Conservation (phyloP, 1,140 invertebrate species). For the Nephotettix cincticeps region DNA sequence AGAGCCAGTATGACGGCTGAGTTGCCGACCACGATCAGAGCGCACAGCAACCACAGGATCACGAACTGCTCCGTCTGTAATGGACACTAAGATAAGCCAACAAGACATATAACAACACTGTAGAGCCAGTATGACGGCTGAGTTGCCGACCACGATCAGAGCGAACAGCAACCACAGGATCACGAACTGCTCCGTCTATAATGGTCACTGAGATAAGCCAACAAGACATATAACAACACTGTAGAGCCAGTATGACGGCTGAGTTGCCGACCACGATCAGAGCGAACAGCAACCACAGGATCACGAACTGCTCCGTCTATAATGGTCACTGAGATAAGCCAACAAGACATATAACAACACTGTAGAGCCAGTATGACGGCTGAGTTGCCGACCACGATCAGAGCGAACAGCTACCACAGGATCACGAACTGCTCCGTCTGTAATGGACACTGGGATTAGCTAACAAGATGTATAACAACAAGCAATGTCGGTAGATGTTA, state of each 20-base stretch:
- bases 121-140: constrained; percentile 79
- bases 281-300: constrained; percentile 82
- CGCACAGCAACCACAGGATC: constrained; percentile 83
- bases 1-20: constrained; percentile 80
- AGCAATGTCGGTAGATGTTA: no score
- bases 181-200: constrained; percentile 84
- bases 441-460: no score
- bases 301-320: constrained; percentile 84
- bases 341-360: no score
- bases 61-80: constrained; percentile 86
- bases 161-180: constrained; percentile 85
- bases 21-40: constrained; percentile 87
- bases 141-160: constrained; percentile 87
- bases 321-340: no score
- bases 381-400: constrained; percentile 87
- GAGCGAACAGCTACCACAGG: constrained; percentile 79
- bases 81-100: constrained; percentile 44
- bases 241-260: constrained; percentile 78
- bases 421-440: constrained; percentile 88
- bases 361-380: constrained; percentile 84
- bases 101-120: constrained; percentile 26
- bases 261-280: constrained; percentile 88
- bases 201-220: constrained; percentile 50
- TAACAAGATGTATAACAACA: no score
- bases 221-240: constrained; percentile 9